Conservation (phyloP, 92 coral and sea anemone genomes). For the Actinostola sp. region DNA sequence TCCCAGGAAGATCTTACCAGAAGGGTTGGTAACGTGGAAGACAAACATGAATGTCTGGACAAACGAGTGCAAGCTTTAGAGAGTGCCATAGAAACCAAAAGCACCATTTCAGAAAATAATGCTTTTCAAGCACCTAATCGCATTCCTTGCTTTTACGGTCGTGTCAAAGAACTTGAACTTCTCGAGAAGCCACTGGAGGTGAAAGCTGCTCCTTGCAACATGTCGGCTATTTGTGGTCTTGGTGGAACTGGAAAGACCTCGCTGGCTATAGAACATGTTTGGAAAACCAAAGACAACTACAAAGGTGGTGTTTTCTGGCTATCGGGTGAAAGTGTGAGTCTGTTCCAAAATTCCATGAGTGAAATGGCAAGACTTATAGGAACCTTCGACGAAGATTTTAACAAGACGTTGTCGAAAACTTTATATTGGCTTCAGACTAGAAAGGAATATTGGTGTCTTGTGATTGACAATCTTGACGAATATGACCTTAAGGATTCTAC, state of each 20-base stretch:
- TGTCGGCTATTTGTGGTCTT: constrained; percentile 73
- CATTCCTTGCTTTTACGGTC: constrained; percentile 62
- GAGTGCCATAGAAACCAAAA: neutral
- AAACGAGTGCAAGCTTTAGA: constrained; percentile 41
- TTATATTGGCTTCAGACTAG: constrained; percentile 49
- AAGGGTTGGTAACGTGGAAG: constrained; percentile 26
- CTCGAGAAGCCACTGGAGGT: constrained; percentile 32
- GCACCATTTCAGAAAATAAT: neutral
- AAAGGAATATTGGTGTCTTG: constrained; percentile 63
- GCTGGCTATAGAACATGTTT: constrained; percentile 75
- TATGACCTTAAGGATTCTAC: constrained; percentile 57
- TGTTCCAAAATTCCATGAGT: constrained; percentile 62
- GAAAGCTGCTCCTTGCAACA: constrained; percentile 18
- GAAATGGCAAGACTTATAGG: constrained; percentile 73
- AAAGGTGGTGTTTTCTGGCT: constrained; percentile 87
- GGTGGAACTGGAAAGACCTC: constrained; percentile 92
- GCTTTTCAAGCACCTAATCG: constrained; percentile 65
- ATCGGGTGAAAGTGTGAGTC: constrained; percentile 71
- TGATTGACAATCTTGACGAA: constrained; percentile 79
- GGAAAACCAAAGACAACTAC: constrained; percentile 57
- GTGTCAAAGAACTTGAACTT: constrained; percentile 44
- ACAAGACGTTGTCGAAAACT: constrained; percentile 57
- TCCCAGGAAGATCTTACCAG: constrained; percentile 15
- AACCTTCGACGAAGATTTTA: constrained; percentile 56
- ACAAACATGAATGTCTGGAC: constrained; percentile 23